A percentile compares a stretch with the other conserved stretches of the same genome.
Conservation (phyloP, 1,140 invertebrate genomes). For the Cardiocondyla obscurior region DNA sequence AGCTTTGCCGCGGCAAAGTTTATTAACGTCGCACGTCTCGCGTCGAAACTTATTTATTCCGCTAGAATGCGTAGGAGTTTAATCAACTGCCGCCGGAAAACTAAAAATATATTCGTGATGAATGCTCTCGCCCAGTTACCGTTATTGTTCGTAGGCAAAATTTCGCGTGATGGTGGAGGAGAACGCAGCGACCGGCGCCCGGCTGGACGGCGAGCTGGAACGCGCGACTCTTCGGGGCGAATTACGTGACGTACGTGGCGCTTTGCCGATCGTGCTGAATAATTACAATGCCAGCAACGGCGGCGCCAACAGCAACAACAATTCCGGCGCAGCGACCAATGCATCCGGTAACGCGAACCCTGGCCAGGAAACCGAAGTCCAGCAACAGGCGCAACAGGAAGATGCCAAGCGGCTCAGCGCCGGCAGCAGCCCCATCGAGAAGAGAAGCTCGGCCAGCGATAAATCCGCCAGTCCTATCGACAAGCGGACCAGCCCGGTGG, state of each 20-base stretch:
- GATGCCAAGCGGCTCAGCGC: conserved; percentile 79
- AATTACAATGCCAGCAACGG: conserved; percentile 64
- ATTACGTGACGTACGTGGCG: conserved; percentile 82
- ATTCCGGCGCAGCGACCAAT: conserved; percentile 56
- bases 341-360: conserved; percentile 47
- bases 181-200: conserved; percentile 86
- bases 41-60: conserved; percentile 42
- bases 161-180: conserved; percentile 90
- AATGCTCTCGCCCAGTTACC: too few relatives aligned
- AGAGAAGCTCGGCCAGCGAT: conserved; percentile 81
- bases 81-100: not conserved
- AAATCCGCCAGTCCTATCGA: conserved; percentile 81
- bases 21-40: conserved; percentile 49
- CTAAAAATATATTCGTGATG: too few relatives aligned
- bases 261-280: conserved; percentile 75
- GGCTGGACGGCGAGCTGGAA: conserved; percentile 87
- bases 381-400: conserved; percentile 69
- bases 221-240: conserved; percentile 84
- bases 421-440: conserved; percentile 81
- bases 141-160: conserved; percentile 84
- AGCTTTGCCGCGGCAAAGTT: too few relatives aligned
- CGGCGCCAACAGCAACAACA: conserved; percentile 67
- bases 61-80: not conserved
- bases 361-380: conserved; percentile 70
- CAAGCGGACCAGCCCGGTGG: conserved; percentile 77